Conservation (phyloP, 1,140 invertebrate genomes). For the Zaprionus taronus region DNA sequence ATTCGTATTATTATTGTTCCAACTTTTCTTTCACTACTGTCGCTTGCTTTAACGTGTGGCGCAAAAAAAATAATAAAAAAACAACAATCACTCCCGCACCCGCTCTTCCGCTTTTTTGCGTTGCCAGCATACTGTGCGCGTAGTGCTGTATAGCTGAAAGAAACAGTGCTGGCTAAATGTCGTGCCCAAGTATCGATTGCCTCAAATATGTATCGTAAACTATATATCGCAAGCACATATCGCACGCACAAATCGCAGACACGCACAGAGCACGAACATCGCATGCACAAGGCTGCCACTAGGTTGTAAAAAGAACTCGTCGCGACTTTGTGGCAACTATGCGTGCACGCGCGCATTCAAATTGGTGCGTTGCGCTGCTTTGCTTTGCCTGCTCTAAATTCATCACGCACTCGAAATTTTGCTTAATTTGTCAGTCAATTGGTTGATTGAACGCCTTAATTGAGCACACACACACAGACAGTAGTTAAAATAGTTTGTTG, state of each 20-base stretch:
- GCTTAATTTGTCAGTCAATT: background rate
- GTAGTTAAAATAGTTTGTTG: background rate
- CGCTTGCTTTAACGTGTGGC: constrained; percentile 29
- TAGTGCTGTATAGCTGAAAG: constrained; percentile 27
- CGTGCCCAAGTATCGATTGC: constrained; percentile 20
- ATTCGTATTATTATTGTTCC: constrained; percentile 20
- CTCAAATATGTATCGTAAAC: background rate
- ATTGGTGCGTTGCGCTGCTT: background rate
- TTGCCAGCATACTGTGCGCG: constrained; percentile 22
- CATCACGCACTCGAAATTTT: background rate
- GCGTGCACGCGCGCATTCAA: background rate
- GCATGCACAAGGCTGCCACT: background rate
- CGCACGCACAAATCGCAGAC: background rate
- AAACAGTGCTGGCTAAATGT: constrained; percentile 24
- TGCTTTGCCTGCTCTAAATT: background rate
- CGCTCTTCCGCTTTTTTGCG: constrained; percentile 48
- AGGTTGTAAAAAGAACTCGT: background rate
- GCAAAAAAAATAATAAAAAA: constrained; percentile 44
- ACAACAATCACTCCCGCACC: constrained; percentile 45
- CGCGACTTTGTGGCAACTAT: background rate
- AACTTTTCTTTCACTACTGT: constrained; percentile 16
- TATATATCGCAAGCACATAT: background rate
- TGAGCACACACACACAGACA: background rate
- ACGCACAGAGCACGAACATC: background rate
- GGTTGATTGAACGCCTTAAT: constrained; percentile 7